A percentile compares a stretch with the other conserved stretches of the same genome.
Conservation (phyloP, 2,888 invertebrate species). For the Tubiluchus corallicola region DNA sequence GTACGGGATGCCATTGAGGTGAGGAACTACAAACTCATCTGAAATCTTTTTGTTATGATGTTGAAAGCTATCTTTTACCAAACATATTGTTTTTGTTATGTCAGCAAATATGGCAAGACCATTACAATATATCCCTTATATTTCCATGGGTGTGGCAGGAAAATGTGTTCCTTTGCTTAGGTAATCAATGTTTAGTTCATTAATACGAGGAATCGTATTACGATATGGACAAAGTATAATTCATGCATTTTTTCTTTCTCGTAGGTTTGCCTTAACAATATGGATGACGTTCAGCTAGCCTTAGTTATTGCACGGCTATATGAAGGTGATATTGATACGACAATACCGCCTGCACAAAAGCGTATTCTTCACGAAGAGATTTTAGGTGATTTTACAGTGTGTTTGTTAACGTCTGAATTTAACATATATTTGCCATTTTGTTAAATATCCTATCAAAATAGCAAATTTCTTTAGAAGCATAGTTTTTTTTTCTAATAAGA, state of each 20-base stretch:
- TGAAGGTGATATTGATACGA: constrained; percentile 45
- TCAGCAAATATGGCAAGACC: too few relatives aligned
- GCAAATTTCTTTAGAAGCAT: too few relatives aligned
- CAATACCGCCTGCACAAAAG: constrained; percentile 20
- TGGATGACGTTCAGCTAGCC: constrained; percentile 86
- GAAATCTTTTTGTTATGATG: not conserved
- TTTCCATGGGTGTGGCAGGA: too few relatives aligned
- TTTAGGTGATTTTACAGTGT: constrained; percentile 20
- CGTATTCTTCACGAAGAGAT: constrained; percentile 20
- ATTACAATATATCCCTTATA: too few relatives aligned
- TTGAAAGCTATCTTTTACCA: not conserved
- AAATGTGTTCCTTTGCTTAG: too few relatives aligned
- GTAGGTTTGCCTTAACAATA: constrained; percentile 69
- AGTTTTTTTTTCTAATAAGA: too few relatives aligned
- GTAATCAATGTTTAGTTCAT: too few relatives aligned
- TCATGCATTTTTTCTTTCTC: constrained; percentile 13
- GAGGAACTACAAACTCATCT: constrained; percentile 16
- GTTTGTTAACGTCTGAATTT: too few relatives aligned
- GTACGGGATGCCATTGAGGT: constrained; percentile 88
- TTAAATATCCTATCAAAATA: too few relatives aligned
- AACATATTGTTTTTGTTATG: constrained; percentile 11
- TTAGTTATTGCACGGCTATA: constrained; percentile 80
- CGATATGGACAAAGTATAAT: too few relatives aligned
- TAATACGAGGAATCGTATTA: too few relatives aligned
- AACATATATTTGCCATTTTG: too few relatives aligned